Evolutionary conservation across 2,888 invertebrate species (phyloP).

Genomic region (Bombylius major): DNA sequence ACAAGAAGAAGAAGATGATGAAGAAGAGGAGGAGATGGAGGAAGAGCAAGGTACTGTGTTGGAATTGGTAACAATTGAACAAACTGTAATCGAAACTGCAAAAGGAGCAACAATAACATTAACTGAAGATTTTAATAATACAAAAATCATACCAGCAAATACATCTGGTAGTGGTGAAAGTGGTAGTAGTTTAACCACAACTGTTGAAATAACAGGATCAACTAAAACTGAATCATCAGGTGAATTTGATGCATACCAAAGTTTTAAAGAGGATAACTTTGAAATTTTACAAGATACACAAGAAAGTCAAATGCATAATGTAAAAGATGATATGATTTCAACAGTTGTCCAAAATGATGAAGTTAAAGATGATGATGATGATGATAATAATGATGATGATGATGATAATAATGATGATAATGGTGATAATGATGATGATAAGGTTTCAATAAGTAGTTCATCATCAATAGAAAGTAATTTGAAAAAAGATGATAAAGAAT

Average conservation of each 20-base stretch:
- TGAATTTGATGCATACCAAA: too few relatives aligned
- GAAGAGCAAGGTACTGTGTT: background rate
- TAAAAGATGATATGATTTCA: too few relatives aligned
- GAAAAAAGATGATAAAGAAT: background rate
- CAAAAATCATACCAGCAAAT: too few relatives aligned
- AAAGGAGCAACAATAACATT: background rate
- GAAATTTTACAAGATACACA: too few relatives aligned
- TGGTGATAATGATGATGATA: background rate
- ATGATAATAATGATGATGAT: conserved; percentile 1
- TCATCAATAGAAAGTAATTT: background rate
- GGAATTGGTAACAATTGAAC: background rate
- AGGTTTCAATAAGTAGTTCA: background rate
- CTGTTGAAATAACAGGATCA: too few relatives aligned
- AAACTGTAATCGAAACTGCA: background rate
- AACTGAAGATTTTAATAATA: too few relatives aligned
- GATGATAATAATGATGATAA: conserved; percentile 8
- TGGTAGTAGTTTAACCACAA: too few relatives aligned
- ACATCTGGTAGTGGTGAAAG: too few relatives aligned
- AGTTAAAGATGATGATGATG: conserved; percentile 1
- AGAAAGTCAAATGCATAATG: too few relatives aligned
- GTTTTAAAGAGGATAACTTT: too few relatives aligned
- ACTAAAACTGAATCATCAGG: too few relatives aligned
- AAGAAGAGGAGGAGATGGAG: background rate
- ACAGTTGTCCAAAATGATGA: conserved; percentile 7
- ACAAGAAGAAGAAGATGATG: background rate